Conservation (phyloP, 2,888 invertebrate genomes). For the Netelia fuscicornis region DNA sequence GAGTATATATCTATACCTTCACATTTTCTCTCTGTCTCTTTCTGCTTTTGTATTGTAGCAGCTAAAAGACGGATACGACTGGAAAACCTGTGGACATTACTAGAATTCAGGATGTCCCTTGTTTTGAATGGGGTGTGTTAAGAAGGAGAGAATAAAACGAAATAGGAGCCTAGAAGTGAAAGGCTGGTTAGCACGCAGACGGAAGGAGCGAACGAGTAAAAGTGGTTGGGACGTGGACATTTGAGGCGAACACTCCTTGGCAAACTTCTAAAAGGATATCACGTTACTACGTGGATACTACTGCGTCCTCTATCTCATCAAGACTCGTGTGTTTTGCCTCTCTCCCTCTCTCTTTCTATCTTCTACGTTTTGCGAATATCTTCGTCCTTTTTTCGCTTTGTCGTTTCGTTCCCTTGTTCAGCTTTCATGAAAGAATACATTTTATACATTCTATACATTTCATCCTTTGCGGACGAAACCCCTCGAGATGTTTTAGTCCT, state of each 20-base stretch:
- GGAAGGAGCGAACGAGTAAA: constrained; percentile 35
- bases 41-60: too few species aligned
- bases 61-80: too few species aligned
- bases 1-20: too few species aligned
- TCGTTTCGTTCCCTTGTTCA: not conserved
- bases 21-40: too few species aligned
- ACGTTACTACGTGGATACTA: constrained; percentile 70
- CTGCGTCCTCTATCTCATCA: constrained; percentile 53
- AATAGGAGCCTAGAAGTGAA: constrained; percentile 2
- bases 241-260: constrained; percentile 55
- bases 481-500: constrained; percentile 1
- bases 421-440: constrained; percentile 25
- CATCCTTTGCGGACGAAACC: constrained; percentile 18
- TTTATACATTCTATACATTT: not conserved
- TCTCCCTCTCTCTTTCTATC: not conserved
- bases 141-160: constrained; percentile 14
- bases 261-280: constrained; percentile 76
- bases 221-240: constrained; percentile 28
- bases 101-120: too few species aligned
- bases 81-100: too few species aligned
- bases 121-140: too few species aligned
- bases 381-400: not conserved
- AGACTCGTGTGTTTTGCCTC: constrained; percentile 12
- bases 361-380: not conserved
- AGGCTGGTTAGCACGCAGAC: constrained; percentile 18